Base-by-base conservation (phyloP, 1,140 invertebrate genomes). In the Lordiphosa stackelbergi region DNA sequence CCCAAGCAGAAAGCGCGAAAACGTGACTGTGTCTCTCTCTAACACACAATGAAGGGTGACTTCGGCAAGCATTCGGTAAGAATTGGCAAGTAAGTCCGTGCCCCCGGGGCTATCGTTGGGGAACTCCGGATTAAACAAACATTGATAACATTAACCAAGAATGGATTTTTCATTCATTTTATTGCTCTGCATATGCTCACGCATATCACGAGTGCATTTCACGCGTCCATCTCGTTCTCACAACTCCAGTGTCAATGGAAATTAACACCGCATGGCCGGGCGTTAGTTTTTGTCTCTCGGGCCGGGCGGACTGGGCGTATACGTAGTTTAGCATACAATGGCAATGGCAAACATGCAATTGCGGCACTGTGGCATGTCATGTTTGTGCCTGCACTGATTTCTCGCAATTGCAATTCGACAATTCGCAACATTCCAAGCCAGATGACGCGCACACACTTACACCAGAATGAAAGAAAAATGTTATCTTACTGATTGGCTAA, bases 281-380 rank as follows among this genome's bases (percentile, higher is more conserved):
- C 43, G 10, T 46, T 46, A 4, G 31, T 40, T 61, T 54, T 58
- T 62, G 59, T 49, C 45, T 62, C 57, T 58, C 24, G 46, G 31
- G 11, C 22, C 22, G 35, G 64, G 42, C 37, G 54, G 55, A 66
- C 64, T 57, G 64, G 77, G 77, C 77, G 77, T 81, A 75, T 72
- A 83, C 77, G 77, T 83, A 72, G 64, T 62, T 79, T 79, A 75
- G 64, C 75, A 79, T 79, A 79, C 75, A 79, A 79, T 79, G 56
- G 75, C 71, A 47, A 53, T 49, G 36, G 58, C 61, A 36, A 34
- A 48, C 71, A 77, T 81, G 77, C 77, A 75, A 79, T 71, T 68
- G 68, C 72, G 47, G 47, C 62, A 53, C 70, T 46, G 66, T 48
- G 52, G 74, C 70, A 57, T 81, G 62, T 72, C 69, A 73, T 66